Evolutionary conservation across 2,113 vertebrate genomes (phyloP).

Genomic region (Heteronetta atricapilla): DNA sequence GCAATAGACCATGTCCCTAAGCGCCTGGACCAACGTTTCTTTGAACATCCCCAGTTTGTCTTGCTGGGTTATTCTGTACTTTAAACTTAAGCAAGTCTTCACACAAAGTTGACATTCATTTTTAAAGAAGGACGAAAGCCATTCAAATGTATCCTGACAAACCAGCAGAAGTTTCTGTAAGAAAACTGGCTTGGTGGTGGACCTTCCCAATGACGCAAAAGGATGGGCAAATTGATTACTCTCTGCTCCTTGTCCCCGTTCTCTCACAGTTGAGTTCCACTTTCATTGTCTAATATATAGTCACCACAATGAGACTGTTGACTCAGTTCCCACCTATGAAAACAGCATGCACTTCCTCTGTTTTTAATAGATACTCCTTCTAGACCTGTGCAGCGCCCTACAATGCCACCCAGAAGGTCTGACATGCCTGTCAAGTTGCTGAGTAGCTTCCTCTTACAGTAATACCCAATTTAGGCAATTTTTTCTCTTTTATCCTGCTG

Average conservation of each 20-base stretch:
- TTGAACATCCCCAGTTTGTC: not conserved
- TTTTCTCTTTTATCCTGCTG: too few species aligned
- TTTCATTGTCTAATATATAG: not conserved
- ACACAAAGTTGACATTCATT: not conserved
- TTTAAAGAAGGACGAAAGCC: not conserved
- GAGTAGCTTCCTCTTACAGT: not conserved
- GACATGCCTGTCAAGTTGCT: not conserved
- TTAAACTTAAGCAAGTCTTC: not conserved
- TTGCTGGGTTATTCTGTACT: not conserved
- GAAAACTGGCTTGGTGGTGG: not conserved
- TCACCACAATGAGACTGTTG: not conserved
- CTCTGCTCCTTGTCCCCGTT: not conserved
- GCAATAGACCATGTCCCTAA: too few species aligned
- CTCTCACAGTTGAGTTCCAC: not conserved
- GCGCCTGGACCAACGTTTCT: too few species aligned
- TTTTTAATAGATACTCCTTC: not conserved
- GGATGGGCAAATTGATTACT: not conserved
- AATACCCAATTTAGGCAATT: not conserved
- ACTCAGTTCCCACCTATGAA: not conserved
- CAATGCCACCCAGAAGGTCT: not conserved
- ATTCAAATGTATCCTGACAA: not conserved
- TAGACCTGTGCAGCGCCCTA: not conserved
- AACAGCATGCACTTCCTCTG: rapidly evolving
- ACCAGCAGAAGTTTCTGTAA: not conserved
- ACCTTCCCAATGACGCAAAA: not conserved